These are phyloP conservation scores for Ypsolopha scabrella DNA, from an alignment of 2,888 invertebrate species.

Conservation along the genomic window DNA sequence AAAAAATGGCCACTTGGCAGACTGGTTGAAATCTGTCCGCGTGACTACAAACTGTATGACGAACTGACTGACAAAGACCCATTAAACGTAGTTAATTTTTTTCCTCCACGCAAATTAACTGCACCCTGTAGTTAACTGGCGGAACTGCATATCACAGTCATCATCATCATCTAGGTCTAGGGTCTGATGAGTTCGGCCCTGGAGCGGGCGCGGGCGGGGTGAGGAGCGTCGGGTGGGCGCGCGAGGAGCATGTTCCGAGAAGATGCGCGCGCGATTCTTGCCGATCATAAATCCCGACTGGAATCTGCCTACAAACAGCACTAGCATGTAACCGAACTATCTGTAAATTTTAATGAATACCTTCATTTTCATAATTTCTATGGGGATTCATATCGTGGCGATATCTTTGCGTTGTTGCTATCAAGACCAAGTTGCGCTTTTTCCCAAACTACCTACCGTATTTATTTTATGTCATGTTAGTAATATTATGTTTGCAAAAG, in stretches of 20 bases:
- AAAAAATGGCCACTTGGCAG: too few relatives aligned
- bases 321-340: conserved; percentile 12
- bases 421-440: too few relatives aligned
- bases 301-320: conserved; percentile 31
- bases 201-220: conserved; percentile 4
- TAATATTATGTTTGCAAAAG: too few relatives aligned
- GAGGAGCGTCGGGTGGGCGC: not conserved
- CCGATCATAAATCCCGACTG: conserved; percentile 30
- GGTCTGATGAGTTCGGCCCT: not conserved
- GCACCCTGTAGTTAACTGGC: not conserved
- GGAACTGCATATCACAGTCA: not conserved
- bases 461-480: too few relatives aligned
- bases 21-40: too few relatives aligned
- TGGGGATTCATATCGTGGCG: too few relatives aligned
- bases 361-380: too few relatives aligned
- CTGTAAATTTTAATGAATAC: too few relatives aligned
- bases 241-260: conserved; percentile 22
- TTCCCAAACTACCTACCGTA: too few relatives aligned
- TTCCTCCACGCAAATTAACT: not conserved
- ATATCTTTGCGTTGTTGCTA: too few relatives aligned
- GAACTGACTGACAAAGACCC: not conserved
- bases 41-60: too few relatives aligned
- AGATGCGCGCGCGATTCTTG: conserved; percentile 26
- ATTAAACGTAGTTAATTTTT: not conserved
- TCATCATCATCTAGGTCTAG: not conserved